Percentiles rank a stretch among this genome's conserved stretches.
These are phyloP conservation scores for Thelaira solivaga DNA, from an alignment of 2,888 invertebrate genomes.

Conservation along the genomic window DNA sequence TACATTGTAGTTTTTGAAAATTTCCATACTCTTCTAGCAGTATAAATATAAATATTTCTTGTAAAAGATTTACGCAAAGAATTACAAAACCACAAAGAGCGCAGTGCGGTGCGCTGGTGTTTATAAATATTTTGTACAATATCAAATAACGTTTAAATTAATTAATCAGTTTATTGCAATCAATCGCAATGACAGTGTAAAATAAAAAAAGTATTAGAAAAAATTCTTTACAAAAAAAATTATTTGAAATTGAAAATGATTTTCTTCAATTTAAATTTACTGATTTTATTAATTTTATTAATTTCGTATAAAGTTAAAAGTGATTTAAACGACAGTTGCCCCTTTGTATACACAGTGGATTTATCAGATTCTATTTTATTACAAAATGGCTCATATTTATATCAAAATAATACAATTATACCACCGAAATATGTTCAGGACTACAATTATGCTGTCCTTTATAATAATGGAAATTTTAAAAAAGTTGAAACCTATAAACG, in stretches of 20 bases:
- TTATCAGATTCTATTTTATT: background rate
- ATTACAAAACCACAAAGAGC: background rate
- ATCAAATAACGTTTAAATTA: background rate
- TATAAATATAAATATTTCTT: background rate
- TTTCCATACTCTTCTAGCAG: too few relatives aligned
- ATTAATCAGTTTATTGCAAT: slow-evolving; percentile 1
- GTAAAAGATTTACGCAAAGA: background rate
- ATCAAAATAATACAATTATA: slow-evolving; percentile 20
- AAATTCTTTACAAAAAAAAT: background rate
- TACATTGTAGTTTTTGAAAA: too few relatives aligned
- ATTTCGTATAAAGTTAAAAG: background rate
- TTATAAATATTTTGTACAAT: too few relatives aligned
- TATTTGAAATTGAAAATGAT: background rate
- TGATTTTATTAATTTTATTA: background rate
- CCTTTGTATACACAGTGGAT: slow-evolving; percentile 20
- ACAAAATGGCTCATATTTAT: slow-evolving; percentile 39
- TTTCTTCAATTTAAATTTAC: background rate
- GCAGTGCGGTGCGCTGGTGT: too few relatives aligned
- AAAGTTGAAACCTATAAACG: slow-evolving; percentile 16
- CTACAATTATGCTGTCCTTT: slow-evolving; percentile 12
- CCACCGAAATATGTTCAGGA: slow-evolving; percentile 3
- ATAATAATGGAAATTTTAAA: background rate
- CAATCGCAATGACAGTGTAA: background rate
- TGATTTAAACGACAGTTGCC: slow-evolving; percentile 4
- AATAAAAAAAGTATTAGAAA: background rate